A percentile compares a stretch with the other conserved stretches of the same genome.
phyloP scores from a whole-genome alignment of 2,888 invertebrate species.

The Mesorhabditis sp. region DNA sequence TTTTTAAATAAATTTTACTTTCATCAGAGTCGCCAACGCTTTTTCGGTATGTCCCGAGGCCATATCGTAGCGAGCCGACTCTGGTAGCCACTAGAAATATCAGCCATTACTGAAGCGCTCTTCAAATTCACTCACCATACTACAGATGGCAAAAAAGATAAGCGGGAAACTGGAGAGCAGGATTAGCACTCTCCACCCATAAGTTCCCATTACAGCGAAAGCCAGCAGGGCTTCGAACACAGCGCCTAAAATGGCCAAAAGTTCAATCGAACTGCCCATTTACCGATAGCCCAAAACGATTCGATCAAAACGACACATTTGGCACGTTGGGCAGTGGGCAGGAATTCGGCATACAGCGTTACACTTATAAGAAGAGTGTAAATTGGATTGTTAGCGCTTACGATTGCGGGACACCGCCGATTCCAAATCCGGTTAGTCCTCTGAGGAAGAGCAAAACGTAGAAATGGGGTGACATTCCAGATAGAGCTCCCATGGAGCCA shows the following conservation, averaged over 20 bases:
- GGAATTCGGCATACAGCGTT: conserved; percentile 89
- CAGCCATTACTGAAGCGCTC: neutral
- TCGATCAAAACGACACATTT: conserved; percentile 91
- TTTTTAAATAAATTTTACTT: conserved; percentile 52
- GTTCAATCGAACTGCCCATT: neutral
- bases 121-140: conserved; percentile 20
- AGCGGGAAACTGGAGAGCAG: conserved; percentile 86
- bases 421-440: conserved; percentile 88
- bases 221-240: conserved; percentile 87
- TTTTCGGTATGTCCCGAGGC: conserved; percentile 81
- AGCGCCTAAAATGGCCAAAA: conserved; percentile 65
- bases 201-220: conserved; percentile 81
- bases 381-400: conserved; percentile 65
- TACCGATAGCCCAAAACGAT: conserved; percentile 90
- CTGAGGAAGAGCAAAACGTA: conserved; percentile 84
- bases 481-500: conserved; percentile 84
- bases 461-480: conserved; percentile 84
- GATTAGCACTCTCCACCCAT: conserved; percentile 86
- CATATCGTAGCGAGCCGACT: conserved; percentile 83
- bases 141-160: conserved; percentile 69
- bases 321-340: conserved; percentile 86
- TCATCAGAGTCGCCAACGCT: conserved; percentile 78
- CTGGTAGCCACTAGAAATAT: conserved; percentile 79
- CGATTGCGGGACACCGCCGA: conserved; percentile 95
- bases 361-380: conserved; percentile 66